Evolutionary conservation across 2,113 vertebrate genomes (phyloP).

Genomic region (Gasterosteus aculeatus): DNA sequence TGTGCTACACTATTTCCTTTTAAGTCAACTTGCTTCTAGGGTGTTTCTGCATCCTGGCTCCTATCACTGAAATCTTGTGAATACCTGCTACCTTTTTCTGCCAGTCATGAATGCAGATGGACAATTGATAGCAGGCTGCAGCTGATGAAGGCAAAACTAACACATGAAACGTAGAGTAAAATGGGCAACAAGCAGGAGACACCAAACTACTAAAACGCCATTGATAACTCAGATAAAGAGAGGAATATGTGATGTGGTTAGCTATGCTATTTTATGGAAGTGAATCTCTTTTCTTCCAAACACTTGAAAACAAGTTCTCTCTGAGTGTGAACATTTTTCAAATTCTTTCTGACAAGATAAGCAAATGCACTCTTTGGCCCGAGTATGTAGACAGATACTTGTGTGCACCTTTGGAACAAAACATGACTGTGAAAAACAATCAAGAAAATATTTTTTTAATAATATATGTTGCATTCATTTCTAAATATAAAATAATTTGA

Average conservation of each 20-base stretch:
- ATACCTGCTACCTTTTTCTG: conserved; percentile 31
- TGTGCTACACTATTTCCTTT: neutral
- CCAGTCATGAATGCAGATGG: conserved; percentile 28
- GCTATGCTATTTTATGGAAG: neutral
- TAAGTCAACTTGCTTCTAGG: neutral
- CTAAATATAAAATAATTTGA: neutral
- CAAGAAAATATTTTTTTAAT: too few relatives aligned
- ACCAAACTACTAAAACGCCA: conserved; percentile 4
- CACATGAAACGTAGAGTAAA: conserved; percentile 8
- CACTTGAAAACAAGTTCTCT: neutral
- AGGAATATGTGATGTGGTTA: neutral
- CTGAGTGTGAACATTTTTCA: neutral
- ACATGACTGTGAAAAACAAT: too few relatives aligned
- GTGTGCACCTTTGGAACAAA: neutral
- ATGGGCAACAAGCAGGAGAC: neutral
- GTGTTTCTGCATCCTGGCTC: neutral
- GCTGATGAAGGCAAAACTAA: neutral
- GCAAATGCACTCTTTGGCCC: neutral
- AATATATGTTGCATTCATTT: too few relatives aligned
- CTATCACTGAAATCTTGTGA: neutral
- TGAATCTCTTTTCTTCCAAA: neutral
- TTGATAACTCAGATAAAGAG: neutral
- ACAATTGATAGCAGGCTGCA: neutral
- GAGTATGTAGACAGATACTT: neutral
- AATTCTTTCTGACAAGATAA: neutral